Base-by-base conservation (phyloP, 1,140 invertebrate genomes). In the Linepithema humile region DNA sequence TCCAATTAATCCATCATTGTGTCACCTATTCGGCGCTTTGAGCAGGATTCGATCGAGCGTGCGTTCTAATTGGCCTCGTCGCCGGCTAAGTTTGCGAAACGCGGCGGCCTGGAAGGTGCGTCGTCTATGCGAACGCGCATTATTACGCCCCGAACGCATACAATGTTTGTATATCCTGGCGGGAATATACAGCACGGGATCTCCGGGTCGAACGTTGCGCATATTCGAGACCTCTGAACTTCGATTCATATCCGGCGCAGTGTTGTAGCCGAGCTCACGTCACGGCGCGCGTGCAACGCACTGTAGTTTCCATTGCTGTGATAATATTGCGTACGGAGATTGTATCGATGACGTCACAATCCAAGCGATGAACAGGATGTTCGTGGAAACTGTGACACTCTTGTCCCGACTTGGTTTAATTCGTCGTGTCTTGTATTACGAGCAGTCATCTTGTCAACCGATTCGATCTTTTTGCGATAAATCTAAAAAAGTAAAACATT, bases 1-100 rank as follows among this genome's bases (percentile, higher is more conserved):
- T 80, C 48, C 35, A 80, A 80, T 80, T 80, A 80, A 70, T 80
- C 35, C 64, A 23, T 80, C 62, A 80, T 80, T 80, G 75, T 80
- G 64, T 80, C 75, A 80, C n/a, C 75, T 55, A 55, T 69, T 55
- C 35, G 35, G 48, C 10, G 10, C 75, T 78, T 69, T 43, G 75
- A 70, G 12, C 23, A n/a, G 2, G 17, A 67, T 40, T 12, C 45
- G 64, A 78, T 78, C 75, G 48, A 17, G 62, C 62, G 60, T 67
- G 62, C 45, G 43, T 40, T 7, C 64, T 70, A 80, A 80, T 80
- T 80, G 6, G 48, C 64, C 10, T 23, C 48, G 35, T 32, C 62
- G 23, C 40, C 60, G 48, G 38, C 48, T n/a, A 80, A 80, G 75
- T 80, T 80, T 80, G 75, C 48, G 64, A 80, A 80, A 80, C n/a